phyloP scores from a whole-genome alignment of 2,113 vertebrate genomes.

The Bos indicus region DNA sequence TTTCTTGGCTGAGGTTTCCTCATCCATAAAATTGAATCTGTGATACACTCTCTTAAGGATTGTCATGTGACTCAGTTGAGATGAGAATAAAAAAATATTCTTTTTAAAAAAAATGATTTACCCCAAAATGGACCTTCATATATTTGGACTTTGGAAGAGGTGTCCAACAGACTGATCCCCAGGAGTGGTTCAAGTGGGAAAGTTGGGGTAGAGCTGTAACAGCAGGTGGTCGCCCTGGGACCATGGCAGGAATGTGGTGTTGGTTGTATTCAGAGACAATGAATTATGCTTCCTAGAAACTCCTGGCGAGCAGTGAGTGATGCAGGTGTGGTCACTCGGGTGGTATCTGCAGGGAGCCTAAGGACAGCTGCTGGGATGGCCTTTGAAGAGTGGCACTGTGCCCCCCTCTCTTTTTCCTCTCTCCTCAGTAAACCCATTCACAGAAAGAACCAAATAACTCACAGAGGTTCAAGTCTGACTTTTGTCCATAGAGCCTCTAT shows the following conservation, averaged over 20 bases:
- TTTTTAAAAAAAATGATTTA: neutral
- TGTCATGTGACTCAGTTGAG: neutral
- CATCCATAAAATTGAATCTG: neutral
- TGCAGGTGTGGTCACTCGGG: neutral
- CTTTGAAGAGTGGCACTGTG: neutral
- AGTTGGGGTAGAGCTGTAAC: neutral
- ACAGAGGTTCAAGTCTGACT: neutral
- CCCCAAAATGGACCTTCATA: neutral
- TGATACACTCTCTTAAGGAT: neutral
- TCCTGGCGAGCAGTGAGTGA: neutral
- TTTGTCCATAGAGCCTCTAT: neutral
- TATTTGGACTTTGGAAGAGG: neutral
- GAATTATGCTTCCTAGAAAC: neutral
- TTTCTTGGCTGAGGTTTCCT: neutral
- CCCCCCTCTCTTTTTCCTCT: neutral
- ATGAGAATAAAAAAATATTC: neutral
- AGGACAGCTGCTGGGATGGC: neutral
- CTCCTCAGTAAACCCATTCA: neutral
- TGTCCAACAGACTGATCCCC: rapidly evolving
- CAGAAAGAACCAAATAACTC: neutral
- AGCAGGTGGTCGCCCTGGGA: rapidly evolving
- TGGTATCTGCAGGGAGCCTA: neutral
- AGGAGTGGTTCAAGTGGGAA: neutral
- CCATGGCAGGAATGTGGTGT: rapidly evolving
- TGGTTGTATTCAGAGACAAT: neutral